Percentiles rank a stretch among this genome's conserved stretches.
phyloP scores from a whole-genome alignment of 1,140 invertebrate species.

The Halotydeus destructor region DNA sequence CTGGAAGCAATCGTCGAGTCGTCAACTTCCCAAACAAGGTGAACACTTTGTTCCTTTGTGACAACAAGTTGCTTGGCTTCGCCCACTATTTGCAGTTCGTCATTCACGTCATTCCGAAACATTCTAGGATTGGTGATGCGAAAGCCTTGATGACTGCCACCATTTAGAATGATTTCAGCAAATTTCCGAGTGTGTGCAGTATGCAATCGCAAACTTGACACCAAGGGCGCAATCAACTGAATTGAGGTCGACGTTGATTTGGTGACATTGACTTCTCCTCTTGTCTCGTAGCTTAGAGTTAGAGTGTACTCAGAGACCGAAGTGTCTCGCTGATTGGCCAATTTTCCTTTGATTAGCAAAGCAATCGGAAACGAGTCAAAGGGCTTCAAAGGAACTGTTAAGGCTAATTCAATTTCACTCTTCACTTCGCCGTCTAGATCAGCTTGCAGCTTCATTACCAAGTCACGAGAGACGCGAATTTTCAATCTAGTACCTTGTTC shows the following conservation, averaged over 20 bases:
- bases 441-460: background rate
- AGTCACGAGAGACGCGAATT: background rate
- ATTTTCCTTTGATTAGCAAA: slow-evolving; percentile 42
- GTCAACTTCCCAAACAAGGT: slow-evolving; percentile 16
- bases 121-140: slow-evolving; percentile 35
- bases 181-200: slow-evolving; percentile 42
- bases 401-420: background rate
- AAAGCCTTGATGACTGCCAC: slow-evolving; percentile 35
- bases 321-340: slow-evolving; percentile 41
- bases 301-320: slow-evolving; percentile 47
- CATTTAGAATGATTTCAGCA: slow-evolving; percentile 33
- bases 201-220: slow-evolving; percentile 49
- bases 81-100: background rate
- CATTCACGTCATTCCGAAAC: background rate
- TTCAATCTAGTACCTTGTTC: slow-evolving; percentile 12
- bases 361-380: slow-evolving; percentile 40
- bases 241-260: slow-evolving; percentile 21
- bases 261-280: slow-evolving; percentile 25
- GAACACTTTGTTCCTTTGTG: slow-evolving; percentile 15
- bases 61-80: slow-evolving; percentile 15
- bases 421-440: background rate
- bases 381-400: slow-evolving; percentile 36
- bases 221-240: slow-evolving; percentile 57
- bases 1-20: slow-evolving; percentile 5
- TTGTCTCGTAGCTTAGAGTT: slow-evolving; percentile 16